Evolutionary conservation across 2,797 vertebrate species (phyloP).

Genomic region (Notolepis coatsorum): DNA sequence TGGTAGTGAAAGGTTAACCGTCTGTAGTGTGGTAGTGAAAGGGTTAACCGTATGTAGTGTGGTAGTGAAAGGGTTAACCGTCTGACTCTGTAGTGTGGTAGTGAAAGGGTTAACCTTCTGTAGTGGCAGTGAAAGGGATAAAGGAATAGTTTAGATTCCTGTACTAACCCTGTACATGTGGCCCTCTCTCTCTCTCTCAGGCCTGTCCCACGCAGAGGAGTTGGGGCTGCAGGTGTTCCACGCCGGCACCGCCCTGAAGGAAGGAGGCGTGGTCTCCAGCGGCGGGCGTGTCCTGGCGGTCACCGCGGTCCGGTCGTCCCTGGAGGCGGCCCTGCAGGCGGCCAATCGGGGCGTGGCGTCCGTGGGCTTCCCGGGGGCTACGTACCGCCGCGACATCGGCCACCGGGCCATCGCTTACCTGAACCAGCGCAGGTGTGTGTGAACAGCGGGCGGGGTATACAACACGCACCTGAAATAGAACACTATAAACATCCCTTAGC

Average conservation of each 20-base stretch:
- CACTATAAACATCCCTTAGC: background rate
- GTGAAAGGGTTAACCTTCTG: too few species aligned
- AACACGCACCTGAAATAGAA: background rate
- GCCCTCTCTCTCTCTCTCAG: conserved; percentile 61
- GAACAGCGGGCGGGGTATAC: background rate
- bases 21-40: too few species aligned
- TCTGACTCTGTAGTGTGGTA: too few species aligned
- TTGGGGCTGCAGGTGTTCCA: conserved; percentile 92
- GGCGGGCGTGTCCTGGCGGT: conserved; percentile 93
- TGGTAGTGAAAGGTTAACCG: too few species aligned
- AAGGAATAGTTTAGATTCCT: background rate
- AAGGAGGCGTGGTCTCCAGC: conserved; percentile 84
- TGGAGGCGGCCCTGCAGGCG: conserved; percentile 81
- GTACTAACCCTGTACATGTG: background rate
- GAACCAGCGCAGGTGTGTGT: conserved; percentile 86
- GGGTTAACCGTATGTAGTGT: too few species aligned
- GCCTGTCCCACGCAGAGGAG: conserved; percentile 83
- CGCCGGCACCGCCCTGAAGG: conserved; percentile 87
- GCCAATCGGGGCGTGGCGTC: conserved; percentile 85
- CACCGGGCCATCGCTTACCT: conserved; percentile 88
- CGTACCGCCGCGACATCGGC: conserved; percentile 91
- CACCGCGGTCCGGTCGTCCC: conserved; percentile 82
- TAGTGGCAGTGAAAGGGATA: background rate
- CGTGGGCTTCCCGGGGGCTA: conserved; percentile 86
- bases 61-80: too few species aligned